A percentile compares a stretch with the other conserved stretches of the same genome.
These are phyloP conservation scores for Varanus salvator DNA, from an alignment of 2,113 vertebrate species.

Conservation along the genomic window DNA sequence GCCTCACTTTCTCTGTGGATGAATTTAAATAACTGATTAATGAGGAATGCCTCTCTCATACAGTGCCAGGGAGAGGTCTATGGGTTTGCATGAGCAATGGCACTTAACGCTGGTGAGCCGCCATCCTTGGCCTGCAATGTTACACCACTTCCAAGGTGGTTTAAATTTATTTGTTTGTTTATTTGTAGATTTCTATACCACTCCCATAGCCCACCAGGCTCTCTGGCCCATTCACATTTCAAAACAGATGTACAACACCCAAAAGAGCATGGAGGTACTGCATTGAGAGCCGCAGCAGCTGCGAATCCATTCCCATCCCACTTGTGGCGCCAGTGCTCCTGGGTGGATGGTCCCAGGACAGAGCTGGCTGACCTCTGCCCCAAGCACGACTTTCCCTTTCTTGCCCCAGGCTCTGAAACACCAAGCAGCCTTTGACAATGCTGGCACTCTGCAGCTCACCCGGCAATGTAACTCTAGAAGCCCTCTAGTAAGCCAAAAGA, in stretches of 20 bases:
- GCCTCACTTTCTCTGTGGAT: conserved; percentile 55
- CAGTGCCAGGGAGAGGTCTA: not conserved
- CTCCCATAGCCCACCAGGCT: too few relatives aligned
- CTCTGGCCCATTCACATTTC: too few relatives aligned
- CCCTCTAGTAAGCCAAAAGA: too few relatives aligned
- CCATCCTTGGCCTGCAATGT: conserved; percentile 16
- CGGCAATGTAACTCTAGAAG: too few relatives aligned
- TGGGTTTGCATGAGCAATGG: conserved; percentile 51
- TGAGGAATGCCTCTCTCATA: not conserved
- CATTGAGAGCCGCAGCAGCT: conserved; percentile 5
- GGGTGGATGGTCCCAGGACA: too few relatives aligned
- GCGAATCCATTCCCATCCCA: conserved; percentile 14
- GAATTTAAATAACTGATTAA: conserved; percentile 70
- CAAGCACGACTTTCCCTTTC: too few relatives aligned
- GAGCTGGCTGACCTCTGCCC: too few relatives aligned
- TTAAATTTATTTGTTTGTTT: not conserved
- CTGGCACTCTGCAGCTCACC: too few relatives aligned
- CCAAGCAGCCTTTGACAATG: too few relatives aligned
- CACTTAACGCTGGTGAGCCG: conserved; percentile 32
- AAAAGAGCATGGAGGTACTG: conserved; percentile 43
- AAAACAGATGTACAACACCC: too few relatives aligned
- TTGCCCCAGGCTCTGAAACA: too few relatives aligned
- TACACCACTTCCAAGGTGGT: conserved; percentile 45
- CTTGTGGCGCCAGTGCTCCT: not conserved
- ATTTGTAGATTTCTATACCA: too few relatives aligned